phyloP scores from a whole-genome alignment of 2,888 invertebrate genomes.

The Euzetes globulus region DNA sequence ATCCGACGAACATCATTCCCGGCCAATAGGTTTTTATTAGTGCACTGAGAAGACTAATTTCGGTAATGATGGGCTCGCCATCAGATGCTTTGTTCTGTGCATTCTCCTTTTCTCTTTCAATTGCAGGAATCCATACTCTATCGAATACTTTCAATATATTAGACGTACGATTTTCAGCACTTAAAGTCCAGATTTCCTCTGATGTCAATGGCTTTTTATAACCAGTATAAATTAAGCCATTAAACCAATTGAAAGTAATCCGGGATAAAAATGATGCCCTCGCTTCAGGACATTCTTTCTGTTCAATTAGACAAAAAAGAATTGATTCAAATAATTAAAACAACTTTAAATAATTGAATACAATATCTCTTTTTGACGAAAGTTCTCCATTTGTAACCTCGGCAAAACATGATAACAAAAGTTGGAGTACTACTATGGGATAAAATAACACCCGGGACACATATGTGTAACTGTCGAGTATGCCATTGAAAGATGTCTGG shows the following conservation, averaged over 20 bases:
- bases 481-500: neutral
- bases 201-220: slow-evolving; percentile 33
- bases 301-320: too few species aligned
- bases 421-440: slow-evolving; percentile 60
- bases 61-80: neutral
- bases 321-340: neutral
- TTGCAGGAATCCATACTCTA: neutral
- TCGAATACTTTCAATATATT: neutral
- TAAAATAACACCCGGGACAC: slow-evolving; percentile 59
- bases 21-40: slow-evolving; percentile 35
- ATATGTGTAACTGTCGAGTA: slow-evolving; percentile 19
- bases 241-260: slow-evolving; percentile 37
- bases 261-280: slow-evolving; percentile 29
- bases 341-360: neutral
- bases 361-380: neutral
- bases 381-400: slow-evolving; percentile 49
- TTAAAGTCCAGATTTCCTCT: slow-evolving; percentile 32
- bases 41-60: neutral
- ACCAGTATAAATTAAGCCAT: slow-evolving; percentile 26
- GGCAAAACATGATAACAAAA: slow-evolving; percentile 70
- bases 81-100: neutral
- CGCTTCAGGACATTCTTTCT: slow-evolving; percentile 24
- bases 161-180: neutral
- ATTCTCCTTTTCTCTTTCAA: neutral
- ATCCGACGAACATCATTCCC: neutral